Evolutionary conservation across 2,797 vertebrate species (phyloP).

Genomic region (Masticophis lateralis): DNA sequence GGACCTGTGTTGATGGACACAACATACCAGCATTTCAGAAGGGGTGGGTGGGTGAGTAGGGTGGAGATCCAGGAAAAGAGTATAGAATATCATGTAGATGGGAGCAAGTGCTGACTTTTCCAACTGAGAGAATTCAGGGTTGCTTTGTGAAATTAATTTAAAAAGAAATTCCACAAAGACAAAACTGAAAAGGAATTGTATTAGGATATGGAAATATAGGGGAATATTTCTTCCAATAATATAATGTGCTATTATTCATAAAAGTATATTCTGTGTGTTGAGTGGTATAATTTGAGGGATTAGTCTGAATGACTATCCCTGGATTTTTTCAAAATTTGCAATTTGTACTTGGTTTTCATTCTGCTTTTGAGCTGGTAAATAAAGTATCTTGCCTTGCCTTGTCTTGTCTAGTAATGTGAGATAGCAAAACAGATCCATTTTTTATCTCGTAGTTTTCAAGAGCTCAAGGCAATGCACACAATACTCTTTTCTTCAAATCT

Average conservation of each 20-base stretch:
- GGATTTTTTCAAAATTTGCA: not conserved
- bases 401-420: not conserved
- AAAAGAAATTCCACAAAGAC: not conserved
- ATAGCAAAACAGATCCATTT: not conserved
- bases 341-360: not conserved
- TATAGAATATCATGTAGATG: not conserved
- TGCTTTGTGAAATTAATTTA: not conserved
- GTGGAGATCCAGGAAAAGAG: not conserved
- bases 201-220: not conserved
- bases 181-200: not conserved
- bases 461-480: not conserved
- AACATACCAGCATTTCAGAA: constrained; percentile 10
- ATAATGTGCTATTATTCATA: not conserved
- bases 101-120: not conserved
- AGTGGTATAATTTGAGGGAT: not conserved
- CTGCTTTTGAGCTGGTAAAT: not conserved
- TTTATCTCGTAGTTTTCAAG: not conserved
- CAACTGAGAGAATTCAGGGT: not conserved
- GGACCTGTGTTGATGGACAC: constrained; percentile 36
- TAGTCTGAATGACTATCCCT: not conserved
- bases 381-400: not conserved
- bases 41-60: not conserved
- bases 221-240: not conserved
- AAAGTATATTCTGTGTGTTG: not conserved
- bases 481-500: not conserved